These are phyloP conservation scores for Drosophila teissieri DNA, from an alignment of 1,140 invertebrate genomes.

Conservation along the genomic window DNA sequence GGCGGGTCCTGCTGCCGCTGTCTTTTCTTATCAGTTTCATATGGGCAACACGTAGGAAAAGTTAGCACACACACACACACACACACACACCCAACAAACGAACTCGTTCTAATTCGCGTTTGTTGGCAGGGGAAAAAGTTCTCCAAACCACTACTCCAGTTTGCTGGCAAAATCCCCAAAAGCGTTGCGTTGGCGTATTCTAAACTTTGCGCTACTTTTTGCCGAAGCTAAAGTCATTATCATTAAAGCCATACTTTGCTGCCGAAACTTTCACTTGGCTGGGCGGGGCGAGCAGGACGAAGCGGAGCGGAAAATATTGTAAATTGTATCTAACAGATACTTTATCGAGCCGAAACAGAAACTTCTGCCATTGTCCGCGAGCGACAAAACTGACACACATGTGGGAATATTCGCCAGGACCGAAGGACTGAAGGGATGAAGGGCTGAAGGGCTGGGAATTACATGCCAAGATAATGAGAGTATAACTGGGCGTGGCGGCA, in stretches of 20 bases:
- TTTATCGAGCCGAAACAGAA: slow-evolving; percentile 78
- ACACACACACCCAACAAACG: slow-evolving; percentile 22
- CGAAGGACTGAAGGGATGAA: slow-evolving; percentile 3
- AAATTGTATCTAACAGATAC: slow-evolving; percentile 82
- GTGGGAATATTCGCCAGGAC: slow-evolving; percentile 5
- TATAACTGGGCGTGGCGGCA: slow-evolving; percentile 55
- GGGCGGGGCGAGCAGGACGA: slow-evolving; percentile 17
- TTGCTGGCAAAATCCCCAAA: slow-evolving; percentile 68
- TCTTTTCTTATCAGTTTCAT: slow-evolving; percentile 70
- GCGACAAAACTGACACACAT: slow-evolving; percentile 64
- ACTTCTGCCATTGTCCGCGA: slow-evolving; percentile 80
- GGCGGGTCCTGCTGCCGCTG: slow-evolving; percentile 1
- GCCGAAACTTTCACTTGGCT: slow-evolving; percentile 63
- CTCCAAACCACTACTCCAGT: slow-evolving; percentile 60
- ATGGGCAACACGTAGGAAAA: slow-evolving; percentile 71
- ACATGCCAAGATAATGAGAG: slow-evolving; percentile 59
- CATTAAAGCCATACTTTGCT: slow-evolving; percentile 79
- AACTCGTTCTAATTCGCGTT: slow-evolving; percentile 42
- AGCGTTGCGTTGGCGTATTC: slow-evolving; percentile 76
- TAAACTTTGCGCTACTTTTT: slow-evolving; percentile 79
- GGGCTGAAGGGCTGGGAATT: slow-evolving; percentile 51
- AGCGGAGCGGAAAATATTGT: slow-evolving; percentile 63
- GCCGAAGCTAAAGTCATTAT: slow-evolving; percentile 77
- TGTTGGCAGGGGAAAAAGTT: slow-evolving; percentile 46
- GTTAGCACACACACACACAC: slow-evolving; percentile 17